A percentile compares a stretch with the other conserved stretches of the same genome.
phyloP scores from a whole-genome alignment of 2,888 invertebrate genomes.

The Blastobasis adustella region DNA sequence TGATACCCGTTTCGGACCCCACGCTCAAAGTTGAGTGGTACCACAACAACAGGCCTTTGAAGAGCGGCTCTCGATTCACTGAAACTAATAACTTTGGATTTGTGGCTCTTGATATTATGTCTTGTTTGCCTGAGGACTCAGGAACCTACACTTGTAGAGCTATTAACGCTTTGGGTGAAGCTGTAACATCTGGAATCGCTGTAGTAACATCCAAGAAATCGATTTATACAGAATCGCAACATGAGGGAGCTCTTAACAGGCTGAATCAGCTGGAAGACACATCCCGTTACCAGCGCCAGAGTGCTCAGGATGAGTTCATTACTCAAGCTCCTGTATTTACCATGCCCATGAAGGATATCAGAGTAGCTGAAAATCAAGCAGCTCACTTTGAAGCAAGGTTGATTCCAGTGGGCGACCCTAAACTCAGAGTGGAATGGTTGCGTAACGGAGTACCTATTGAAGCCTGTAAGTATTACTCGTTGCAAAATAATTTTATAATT shows the following conservation, averaged over 20 bases:
- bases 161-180: constrained; percentile 92
- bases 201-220: constrained; percentile 88
- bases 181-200: constrained; percentile 92
- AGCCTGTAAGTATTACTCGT: constrained; percentile 79
- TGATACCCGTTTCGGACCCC: constrained; percentile 95
- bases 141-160: constrained; percentile 97
- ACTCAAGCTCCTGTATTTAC: constrained; percentile 95
- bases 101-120: constrained; percentile 96
- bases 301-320: constrained; percentile 84
- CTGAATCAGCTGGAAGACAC: constrained; percentile 88
- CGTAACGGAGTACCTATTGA: constrained; percentile 93
- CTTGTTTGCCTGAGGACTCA: constrained; percentile 96
- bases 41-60: constrained; percentile 91
- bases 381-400: constrained; percentile 95
- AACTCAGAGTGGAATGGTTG: constrained; percentile 94
- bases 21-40: constrained; percentile 97
- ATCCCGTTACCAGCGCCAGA: constrained; percentile 82
- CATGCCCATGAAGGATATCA: constrained; percentile 89
- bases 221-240: constrained; percentile 90
- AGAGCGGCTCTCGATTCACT: constrained; percentile 95
- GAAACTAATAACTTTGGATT: constrained; percentile 98
- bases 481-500: too few species aligned
- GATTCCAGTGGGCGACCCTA: constrained; percentile 95
- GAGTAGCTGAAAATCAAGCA: constrained; percentile 92
- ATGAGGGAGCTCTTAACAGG: constrained; percentile 88